These are phyloP conservation scores for Stenodera caucasica DNA, from an alignment of 2,888 invertebrate genomes.

Conservation along the genomic window DNA sequence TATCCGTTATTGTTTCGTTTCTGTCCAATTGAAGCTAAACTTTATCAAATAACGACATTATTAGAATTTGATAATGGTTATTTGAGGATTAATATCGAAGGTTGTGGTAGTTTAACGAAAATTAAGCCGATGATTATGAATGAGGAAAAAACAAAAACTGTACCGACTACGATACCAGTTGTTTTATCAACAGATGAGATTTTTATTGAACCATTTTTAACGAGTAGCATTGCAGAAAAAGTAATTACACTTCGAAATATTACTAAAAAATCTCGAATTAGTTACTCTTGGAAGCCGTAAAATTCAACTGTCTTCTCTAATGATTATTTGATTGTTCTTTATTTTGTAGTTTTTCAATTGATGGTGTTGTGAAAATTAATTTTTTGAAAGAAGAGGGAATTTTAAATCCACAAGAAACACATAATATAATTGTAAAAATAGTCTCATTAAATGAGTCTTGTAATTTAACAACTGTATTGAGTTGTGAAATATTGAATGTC, in stretches of 20 bases:
- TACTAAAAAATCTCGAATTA: conserved; percentile 45
- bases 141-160: not conserved
- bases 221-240: conserved; percentile 45
- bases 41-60: conserved; percentile 42
- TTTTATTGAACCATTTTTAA: conserved; percentile 44
- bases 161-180: conserved; percentile 27
- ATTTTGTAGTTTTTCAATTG: conserved; percentile 41
- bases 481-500: conserved; percentile 52
- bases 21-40: conserved; percentile 50
- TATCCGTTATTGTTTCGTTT: conserved; percentile 53
- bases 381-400: conserved; percentile 47
- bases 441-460: conserved; percentile 47
- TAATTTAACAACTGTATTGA: conserved; percentile 41
- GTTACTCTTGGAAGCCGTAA: conserved; percentile 54
- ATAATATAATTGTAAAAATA: conserved; percentile 49
- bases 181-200: conserved; percentile 51
- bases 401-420: conserved; percentile 49
- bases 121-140: not conserved
- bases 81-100: not conserved
- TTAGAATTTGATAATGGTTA: not conserved
- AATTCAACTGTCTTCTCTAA: conserved; percentile 6
- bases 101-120: not conserved
- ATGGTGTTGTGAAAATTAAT: conserved; percentile 41
- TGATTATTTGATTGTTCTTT: not conserved
- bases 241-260: conserved; percentile 54